A percentile compares a stretch with the other conserved stretches of the same genome.
These are phyloP conservation scores for Thalpophila matura DNA, from an alignment of 2,888 invertebrate genomes.

Conservation along the genomic window DNA sequence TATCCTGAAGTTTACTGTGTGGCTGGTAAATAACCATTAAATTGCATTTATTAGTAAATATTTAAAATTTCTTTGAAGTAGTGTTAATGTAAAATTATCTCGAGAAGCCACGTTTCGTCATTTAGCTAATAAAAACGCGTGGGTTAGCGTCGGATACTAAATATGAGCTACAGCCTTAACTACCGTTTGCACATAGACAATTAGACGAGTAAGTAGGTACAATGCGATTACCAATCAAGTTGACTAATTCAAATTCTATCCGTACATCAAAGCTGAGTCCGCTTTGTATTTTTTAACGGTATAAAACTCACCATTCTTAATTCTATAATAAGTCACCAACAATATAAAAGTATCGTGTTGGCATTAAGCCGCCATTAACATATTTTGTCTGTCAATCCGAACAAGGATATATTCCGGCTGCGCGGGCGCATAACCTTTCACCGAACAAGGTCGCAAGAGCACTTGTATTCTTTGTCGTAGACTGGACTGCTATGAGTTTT, in stretches of 20 bases:
- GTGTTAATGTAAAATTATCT: too few relatives aligned
- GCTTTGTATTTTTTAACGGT: neutral
- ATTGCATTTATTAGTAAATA: too few relatives aligned
- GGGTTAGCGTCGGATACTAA: too few relatives aligned
- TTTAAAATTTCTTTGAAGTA: too few relatives aligned
- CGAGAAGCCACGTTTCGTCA: too few relatives aligned
- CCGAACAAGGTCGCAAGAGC: conserved; percentile 55
- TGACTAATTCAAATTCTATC: neutral
- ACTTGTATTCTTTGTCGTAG: conserved; percentile 33
- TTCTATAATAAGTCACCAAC: conserved; percentile 30
- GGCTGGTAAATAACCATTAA: too few relatives aligned
- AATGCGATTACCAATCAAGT: too few relatives aligned
- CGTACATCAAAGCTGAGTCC: neutral
- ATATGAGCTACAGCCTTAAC: too few relatives aligned
- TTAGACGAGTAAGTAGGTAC: too few relatives aligned
- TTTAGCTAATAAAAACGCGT: too few relatives aligned
- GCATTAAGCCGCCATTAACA: conserved; percentile 58
- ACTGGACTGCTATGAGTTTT: neutral
- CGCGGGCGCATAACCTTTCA: conserved; percentile 66
- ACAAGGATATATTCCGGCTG: conserved; percentile 60
- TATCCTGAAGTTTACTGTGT: too few relatives aligned
- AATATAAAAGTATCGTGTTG: conserved; percentile 46
- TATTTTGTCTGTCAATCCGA: conserved; percentile 53
- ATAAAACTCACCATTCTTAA: conserved; percentile 18
- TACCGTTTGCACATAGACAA: too few relatives aligned